Evolutionary conservation across 2,113 vertebrate species (phyloP), one percentile per base, ranked within the genome.

Genomic region (Tenrec ecaudatus): DNA sequence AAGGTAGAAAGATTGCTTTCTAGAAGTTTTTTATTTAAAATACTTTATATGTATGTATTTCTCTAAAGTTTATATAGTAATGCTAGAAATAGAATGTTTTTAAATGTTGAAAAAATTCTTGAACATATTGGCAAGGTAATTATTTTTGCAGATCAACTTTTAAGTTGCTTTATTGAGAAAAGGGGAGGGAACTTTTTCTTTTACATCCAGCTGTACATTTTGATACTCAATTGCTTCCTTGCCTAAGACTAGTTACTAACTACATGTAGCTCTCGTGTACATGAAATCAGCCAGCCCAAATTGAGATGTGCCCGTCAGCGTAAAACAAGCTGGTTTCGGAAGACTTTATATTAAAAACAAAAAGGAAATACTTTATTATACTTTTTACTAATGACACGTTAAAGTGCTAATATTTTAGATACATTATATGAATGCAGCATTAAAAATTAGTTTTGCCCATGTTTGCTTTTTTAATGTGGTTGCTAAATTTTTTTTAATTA

Each of bases 1-100:
- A 91, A 9, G 22, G 25, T 36, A 73, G 10, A 73, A 36, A 36
- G 69, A 33, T 73, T 31, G 60, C 66, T 69, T 75, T 68, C 58
- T 95, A 60, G 25, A 91, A 92, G 6, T 43, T 84, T 71, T 91
- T 81, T 53, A 53, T 66, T 62, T 81, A 86, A 85, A 91, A 91
- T 92, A 77, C 3, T 93, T 22, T 57, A 60, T 25, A 14, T 79
- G 60, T 75, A 2, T 81, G 16, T 10, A 64, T 1, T 84, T 93
- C 23, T 87, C 91, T 53, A 73, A 25, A 31, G n/a, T 92, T 81
- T 89, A 36, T 25, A 27, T 66, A 84, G 77, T 82, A 69, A 43
- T 88, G 36, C 60, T 62, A 25, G 47, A 53, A 53, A 53, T 53
- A 53, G 47, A 53, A 53, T 62, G 84, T 58, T 83, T 87, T 89